phyloP scores from a whole-genome alignment of 2,797 vertebrate species.

The Gambusia yucatana region DNA sequence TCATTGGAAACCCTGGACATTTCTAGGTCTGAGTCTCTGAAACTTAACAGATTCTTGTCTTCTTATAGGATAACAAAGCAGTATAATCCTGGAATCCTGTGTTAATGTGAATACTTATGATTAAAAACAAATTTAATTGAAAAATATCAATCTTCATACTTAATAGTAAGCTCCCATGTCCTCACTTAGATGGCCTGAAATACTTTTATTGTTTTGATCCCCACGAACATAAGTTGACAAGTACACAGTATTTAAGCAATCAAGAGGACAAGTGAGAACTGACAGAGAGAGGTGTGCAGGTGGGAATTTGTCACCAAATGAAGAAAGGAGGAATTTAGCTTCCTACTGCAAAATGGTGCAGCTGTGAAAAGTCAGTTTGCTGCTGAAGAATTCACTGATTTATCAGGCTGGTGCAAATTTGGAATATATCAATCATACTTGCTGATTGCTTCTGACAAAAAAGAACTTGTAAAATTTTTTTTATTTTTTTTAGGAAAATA shows the following conservation, averaged over 20 bases:
- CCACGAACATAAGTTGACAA: not conserved
- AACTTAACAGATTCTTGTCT: conserved; percentile 28
- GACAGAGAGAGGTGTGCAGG: not conserved
- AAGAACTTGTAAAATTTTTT: not conserved
- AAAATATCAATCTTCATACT: too few relatives aligned
- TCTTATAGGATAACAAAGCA: not conserved
- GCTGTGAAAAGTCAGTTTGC: conserved; percentile 1
- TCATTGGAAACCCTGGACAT: conserved; percentile 21
- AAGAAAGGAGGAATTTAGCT: not conserved
- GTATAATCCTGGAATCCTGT: conserved; percentile 13
- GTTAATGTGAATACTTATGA: not conserved
- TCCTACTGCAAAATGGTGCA: not conserved
- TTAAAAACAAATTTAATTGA: too few relatives aligned
- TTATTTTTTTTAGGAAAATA: not conserved
- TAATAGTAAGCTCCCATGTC: not conserved
- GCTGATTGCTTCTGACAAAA: not conserved
- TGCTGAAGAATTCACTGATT: not conserved
- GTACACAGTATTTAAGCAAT: conserved; percentile 45
- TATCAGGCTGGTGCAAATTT: not conserved
- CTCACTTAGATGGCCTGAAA: not conserved
- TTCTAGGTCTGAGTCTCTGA: conserved; percentile 13
- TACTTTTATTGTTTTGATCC: not conserved
- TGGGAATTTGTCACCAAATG: not conserved
- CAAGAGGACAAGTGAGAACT: conserved; percentile 17
- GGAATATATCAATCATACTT: not conserved